Conservation (phyloP, 2,113 vertebrate genomes). For the Felis catus region DNA sequence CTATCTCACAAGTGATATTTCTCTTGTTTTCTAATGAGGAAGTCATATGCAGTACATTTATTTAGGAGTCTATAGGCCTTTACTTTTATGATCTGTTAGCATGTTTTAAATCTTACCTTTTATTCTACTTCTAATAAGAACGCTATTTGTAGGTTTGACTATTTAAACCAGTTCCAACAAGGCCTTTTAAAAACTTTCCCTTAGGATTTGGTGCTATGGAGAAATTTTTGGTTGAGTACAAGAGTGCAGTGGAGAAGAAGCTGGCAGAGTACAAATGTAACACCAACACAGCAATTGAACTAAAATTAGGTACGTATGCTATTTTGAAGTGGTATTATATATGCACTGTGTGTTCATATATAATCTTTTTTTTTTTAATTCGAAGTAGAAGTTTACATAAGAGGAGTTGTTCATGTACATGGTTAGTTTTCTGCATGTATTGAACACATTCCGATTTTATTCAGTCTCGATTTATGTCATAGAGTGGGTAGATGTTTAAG, state of each 20-base stretch:
- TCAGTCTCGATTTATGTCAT: slow-evolving; percentile 26
- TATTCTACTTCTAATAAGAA: slow-evolving; percentile 36
- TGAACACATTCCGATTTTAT: slow-evolving; percentile 34
- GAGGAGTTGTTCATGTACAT: background rate
- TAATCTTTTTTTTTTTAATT: background rate
- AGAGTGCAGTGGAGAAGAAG: slow-evolving; percentile 97
- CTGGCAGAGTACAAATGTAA: slow-evolving; percentile 98
- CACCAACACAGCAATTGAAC: slow-evolving; percentile 96
- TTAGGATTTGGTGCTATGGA: slow-evolving; percentile 94
- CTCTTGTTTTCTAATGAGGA: background rate
- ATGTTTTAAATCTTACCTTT: slow-evolving; percentile 7
- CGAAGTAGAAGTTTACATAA: slow-evolving; percentile 47
- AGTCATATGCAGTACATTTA: background rate
- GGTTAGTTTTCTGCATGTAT: background rate
- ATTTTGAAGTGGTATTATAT: background rate
- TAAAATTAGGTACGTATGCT: slow-evolving; percentile 93
- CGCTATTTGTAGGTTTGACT: background rate
- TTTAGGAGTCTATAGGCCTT: background rate
- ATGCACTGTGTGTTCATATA: background rate
- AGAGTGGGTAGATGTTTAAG: background rate
- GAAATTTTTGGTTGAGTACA: slow-evolving; percentile 98
- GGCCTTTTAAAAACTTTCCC: slow-evolving; percentile 64
- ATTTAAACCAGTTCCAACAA: slow-evolving; percentile 44
- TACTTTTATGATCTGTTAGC: background rate
- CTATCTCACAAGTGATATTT: background rate